Base-by-base conservation (phyloP, 2,888 invertebrate species). In the Dione juno region DNA sequence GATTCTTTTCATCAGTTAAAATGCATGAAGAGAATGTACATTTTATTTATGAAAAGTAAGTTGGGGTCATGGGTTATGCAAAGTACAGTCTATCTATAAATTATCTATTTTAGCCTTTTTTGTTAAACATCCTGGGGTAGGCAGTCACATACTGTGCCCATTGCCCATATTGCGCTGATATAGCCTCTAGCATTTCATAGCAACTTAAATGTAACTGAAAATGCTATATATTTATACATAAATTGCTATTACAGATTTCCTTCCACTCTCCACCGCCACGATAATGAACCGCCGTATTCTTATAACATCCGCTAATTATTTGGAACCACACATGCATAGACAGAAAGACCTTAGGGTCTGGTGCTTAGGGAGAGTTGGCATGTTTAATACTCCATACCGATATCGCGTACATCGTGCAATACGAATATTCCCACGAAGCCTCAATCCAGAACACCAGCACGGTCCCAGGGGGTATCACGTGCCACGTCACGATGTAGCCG, bases 381-480 rank as follows among this genome's bases (percentile, higher is more conserved):
- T 0, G 0, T 66, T 80, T 48, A 74, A 67, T 11, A 84, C 84
- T 0, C 88, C 87, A 0, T 86, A 77, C 58, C 80, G 87, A 65
- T 88, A 87, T 58, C 76, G 88, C 14, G 87, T 85, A 0, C 86
- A 82, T 82, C 74, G 83, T 35, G 67, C 81, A 1, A 77, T 81
- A 57, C 79, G 88, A 14, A 0, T 86, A 0, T 69, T 84, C 0
- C 86, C 86, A 0, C 79, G 75, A 40, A 86, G 86, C 70, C 41
- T 73, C 8, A 89, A 85, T 68, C 81, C 83, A 0, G 89, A 89
- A 73, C 89, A 89, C 65, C 79, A 81, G 69, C 88, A 88, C n/a
- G 89, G 89, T 0, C 78, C 83, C 0, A 77, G 80, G 45, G 87
- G 87, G 1, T 66, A 69, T 0, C 88, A 89, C 65, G 73, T 74